Evolutionary conservation across 2,888 invertebrate species (phyloP), one percentile per base, ranked within the genome.

Genomic region (Harpagoxenus sublaevis): DNA sequence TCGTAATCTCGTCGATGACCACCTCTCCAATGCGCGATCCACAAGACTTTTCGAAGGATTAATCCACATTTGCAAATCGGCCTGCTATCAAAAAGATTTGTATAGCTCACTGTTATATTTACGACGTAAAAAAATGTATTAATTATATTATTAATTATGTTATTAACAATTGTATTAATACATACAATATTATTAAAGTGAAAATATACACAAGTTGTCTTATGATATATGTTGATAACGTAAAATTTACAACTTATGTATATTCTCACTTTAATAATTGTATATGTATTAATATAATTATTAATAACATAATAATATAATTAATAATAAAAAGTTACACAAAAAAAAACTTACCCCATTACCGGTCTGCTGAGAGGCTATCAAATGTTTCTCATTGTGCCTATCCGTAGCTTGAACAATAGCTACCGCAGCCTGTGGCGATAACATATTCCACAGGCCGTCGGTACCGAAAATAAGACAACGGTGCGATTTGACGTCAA

Each of bases 381-480:
- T 94, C 23, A 95, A 90, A 79, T 95, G 95, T 15, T 96, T 96
- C 92, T 98, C 98, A 93, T 98, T 98, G 91, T 97, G 97, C 53
- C 96, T 96, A 94, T 98, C 98, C 0, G 98, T 97, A 63, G 97
- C 97, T 91, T 97, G 97, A 2, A 99, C 98, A 86, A 98, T 96
- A 81, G 97, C 96, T 8, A 99, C 98, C 0, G 99, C 98, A 88
- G 97, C 97, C 90, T 97, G 97, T 0, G 99, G 96, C 1, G 97
- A 97, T 87, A 99, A 95, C 97, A 99, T 99, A 95, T 99, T 99
- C 98, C 99, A 99, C 53, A 99, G 95, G 0, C 99, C 99, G 95
- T 99, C 99, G 0, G 99, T 99, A 79, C 99, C 99, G 92, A 99
- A 97, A 89, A 99, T 98, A 62, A 99, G 96, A 96, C 99, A 99